Evolutionary conservation across 2,888 invertebrate genomes (phyloP).

Genomic region (Cephus sareptanus): DNA sequence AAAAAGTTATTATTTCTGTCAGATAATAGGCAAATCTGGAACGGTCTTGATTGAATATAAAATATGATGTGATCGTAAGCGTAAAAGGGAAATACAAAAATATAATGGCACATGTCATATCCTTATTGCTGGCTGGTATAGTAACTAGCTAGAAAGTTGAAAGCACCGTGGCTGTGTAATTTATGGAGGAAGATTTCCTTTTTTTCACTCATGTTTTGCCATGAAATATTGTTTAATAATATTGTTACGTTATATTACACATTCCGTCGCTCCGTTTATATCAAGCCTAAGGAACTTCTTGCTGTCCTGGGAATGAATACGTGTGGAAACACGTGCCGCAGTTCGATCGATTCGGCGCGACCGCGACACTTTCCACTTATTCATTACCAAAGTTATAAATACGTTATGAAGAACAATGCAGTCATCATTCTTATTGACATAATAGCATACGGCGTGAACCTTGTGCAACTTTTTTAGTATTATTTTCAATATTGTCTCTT

Average conservation of each 20-base stretch:
- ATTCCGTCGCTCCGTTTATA: not conserved
- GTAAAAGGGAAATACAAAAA: not conserved
- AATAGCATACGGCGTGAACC: not conserved
- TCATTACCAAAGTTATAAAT: not conserved
- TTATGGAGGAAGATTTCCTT: not conserved
- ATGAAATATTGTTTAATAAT: not conserved
- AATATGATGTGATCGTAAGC: not conserved
- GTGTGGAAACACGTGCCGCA: not conserved
- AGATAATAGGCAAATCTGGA: too few relatives aligned
- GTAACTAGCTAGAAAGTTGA: not conserved
- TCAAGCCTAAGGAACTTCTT: not conserved
- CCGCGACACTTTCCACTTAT: not conserved
- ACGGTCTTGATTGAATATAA: not conserved
- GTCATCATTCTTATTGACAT: not conserved
- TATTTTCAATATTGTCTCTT: not conserved
- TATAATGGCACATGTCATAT: not conserved
- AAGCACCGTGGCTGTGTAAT: not conserved
- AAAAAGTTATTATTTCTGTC: not conserved
- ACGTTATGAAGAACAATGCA: not conserved
- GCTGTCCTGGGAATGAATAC: not conserved
- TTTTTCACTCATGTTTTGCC: not conserved
- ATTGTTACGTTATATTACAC: not conserved
- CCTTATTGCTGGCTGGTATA: not conserved
- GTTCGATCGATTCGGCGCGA: not conserved
- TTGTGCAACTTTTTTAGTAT: not conserved